Evolutionary conservation across 2,888 invertebrate genomes (phyloP), one percentile per base, ranked within the genome.

Genomic region (Busseola fusca): DNA sequence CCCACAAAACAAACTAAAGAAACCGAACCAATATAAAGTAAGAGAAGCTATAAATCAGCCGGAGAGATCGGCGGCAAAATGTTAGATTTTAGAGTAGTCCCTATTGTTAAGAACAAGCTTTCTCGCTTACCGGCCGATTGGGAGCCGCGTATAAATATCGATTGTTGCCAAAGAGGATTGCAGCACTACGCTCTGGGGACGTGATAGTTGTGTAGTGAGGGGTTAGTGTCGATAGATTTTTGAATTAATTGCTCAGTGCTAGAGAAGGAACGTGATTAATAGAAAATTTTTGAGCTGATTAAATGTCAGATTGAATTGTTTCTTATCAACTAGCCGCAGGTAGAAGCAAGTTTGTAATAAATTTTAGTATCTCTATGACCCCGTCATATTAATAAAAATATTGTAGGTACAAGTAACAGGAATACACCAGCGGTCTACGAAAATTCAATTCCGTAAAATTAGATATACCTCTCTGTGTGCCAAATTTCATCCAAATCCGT

Each of bases 101-200:
- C 81, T 37, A 80, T 87, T 88, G 86, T 78, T 82, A 56, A 40
- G 76, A 90, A 93, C 92, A 93, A 92, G 93, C 92, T 91, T 92
- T 90, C 91, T 92, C 93, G 92, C 92, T 94, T 93, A 92, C 90
- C 81, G 80, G 81, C 69, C 85, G 87, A 89, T 90, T 89, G 89
- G 76, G 84, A 87, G 90, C 86, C 88, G 87, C 85, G 86, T 90
- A 90, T 92, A 90, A 89, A 89, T 91, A 94, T 94, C 93, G 94
- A 92, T 93, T 91, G 89, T 87, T 82, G 69, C 73, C 82, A 92
- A 92, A 92, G 91, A 89, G 92, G 91, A 93, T 92, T 91, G 91
- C 86, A 85, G 83, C 88, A 87, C 89, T 88, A 87, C 84, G 88
- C 92, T 91, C 91, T 84, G 77, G 92, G 91, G 92, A 91, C 84